Percentiles rank a stretch among this genome's conserved stretches.
phyloP scores from a whole-genome alignment of 2,797 vertebrate species.

The Oryzias sinensis region DNA sequence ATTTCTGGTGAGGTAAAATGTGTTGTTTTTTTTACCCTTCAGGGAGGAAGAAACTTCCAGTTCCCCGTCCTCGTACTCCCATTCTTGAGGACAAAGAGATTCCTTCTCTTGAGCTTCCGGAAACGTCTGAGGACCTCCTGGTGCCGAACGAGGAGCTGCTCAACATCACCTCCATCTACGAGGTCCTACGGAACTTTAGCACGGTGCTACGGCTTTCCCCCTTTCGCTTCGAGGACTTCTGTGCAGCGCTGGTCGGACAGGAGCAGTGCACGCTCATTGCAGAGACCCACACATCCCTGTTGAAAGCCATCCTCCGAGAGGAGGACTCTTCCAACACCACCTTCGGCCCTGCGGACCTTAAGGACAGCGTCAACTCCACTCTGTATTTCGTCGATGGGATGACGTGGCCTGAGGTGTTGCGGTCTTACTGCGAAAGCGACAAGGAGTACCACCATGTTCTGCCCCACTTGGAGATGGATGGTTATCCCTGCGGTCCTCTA shows the following conservation, averaged over 20 bases:
- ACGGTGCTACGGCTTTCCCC: slow-evolving; percentile 93
- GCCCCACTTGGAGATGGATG: slow-evolving; percentile 88
- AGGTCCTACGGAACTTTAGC: slow-evolving; percentile 96
- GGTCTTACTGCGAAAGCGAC: slow-evolving; percentile 98
- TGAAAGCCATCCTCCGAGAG: slow-evolving; percentile 95
- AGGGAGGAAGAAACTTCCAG: slow-evolving; percentile 88
- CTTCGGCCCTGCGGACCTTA: slow-evolving; percentile 96
- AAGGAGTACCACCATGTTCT: slow-evolving; percentile 91
- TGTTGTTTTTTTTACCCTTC: slow-evolving; percentile 6
- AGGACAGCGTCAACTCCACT: slow-evolving; percentile 97
- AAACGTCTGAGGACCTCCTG: slow-evolving; percentile 94
- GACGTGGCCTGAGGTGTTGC: slow-evolving; percentile 97
- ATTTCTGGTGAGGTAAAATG: not conserved
- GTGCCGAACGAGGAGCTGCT: slow-evolving; percentile 91
- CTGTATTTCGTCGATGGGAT: slow-evolving; percentile 98
- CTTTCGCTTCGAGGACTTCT: slow-evolving; percentile 99
- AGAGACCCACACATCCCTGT: slow-evolving; percentile 91
- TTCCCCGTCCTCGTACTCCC: slow-evolving; percentile 89
- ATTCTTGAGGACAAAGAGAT: slow-evolving; percentile 94
- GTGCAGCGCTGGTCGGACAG: slow-evolving; percentile 91
- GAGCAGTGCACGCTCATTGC: slow-evolving; percentile 98
- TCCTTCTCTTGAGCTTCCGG: slow-evolving; percentile 88
- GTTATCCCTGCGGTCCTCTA: slow-evolving; percentile 92
- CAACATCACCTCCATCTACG: slow-evolving; percentile 90
- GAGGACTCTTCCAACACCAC: slow-evolving; percentile 98